Evolutionary conservation across 2,888 invertebrate genomes (phyloP), one percentile per base, ranked within the genome.

Genomic region (Carterocephalus palaemon): DNA sequence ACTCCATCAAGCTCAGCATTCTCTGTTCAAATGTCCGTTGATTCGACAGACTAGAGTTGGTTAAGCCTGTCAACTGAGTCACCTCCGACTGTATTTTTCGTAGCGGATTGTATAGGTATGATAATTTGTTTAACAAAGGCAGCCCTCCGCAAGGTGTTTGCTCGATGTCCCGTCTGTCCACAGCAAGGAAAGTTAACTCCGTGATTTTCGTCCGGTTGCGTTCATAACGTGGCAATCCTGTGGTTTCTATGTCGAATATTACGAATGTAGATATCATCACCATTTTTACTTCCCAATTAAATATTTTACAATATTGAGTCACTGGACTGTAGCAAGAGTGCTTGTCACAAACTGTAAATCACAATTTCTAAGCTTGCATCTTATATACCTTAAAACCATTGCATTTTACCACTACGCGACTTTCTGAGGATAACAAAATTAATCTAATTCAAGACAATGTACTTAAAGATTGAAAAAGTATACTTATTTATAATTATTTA

Each of bases 221-320:
- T 54, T 89, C 89, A 43, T 72, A 57, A n/a, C 71, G 73, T 0
- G 92, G 92, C 7, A 94, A 67, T 12, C 92, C 92, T 1, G 92
- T 91, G 0, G 93, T 92, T 80, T 94, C 94, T 53, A 92, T 70
- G 65, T 94, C 94, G 36, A 93, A 71, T 57, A 93, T 91, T 1
- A 92, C 89, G 58, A 90, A 92, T 0, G 90, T 91, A 39, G 46
- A 45, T 45, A 45, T 45, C 9, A 12, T 22, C 13, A 19, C 31
- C 45, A 45, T 45, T 23, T 20, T 28, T 19, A n/a, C n/a, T n/a
- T n/a, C n/a, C n/a, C n/a, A n/a, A n/a, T n/a, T n/a, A n/a, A n/a
- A n/a, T n/a, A n/a, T n/a, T n/a, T n/a, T n/a, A n/a, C n/a, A n/a
- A n/a, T n/a, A n/a, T n/a, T n/a, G n/a, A n/a, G n/a, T n/a, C n/a